Base-by-base conservation (phyloP, 2,888 invertebrate genomes). In the Eupithecia centaureata region DNA sequence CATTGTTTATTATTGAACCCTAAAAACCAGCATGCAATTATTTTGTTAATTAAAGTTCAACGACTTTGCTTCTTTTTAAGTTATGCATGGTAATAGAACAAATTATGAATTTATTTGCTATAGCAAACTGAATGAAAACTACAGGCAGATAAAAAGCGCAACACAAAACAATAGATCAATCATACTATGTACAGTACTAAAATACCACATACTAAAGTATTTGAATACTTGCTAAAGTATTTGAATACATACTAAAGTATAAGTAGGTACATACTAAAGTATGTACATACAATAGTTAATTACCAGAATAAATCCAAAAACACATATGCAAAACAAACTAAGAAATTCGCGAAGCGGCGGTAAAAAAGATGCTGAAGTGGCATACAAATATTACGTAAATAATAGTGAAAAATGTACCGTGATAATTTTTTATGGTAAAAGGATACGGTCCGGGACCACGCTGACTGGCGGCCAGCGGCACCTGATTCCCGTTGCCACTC, bases 401-500 rank as follows among this genome's bases (percentile, higher is more conserved):
- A 65, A 84, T 81, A 84, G 79, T 81, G 77, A 82, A 83, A 86
- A 84, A 84, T 82, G 68, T 74, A 79, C 67, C 79, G 73, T 78
- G 81, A 79, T 81, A 76, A 77, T 75, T 74, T 75, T 75, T 77
- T 79, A 74, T 67, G 90, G 13, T 68, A 76, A 94, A 95, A 94
- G 94, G 94, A 94, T 94, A 95, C 94, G 94, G 84, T 87, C 90
- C 94, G 86, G 91, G 92, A 80, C 90, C 94, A 88, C 92, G 94
- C 86, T 91, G 94, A 93, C 88, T 92, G 85, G 94, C 94, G 88
- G 94, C 94, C 88, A 94, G 87, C 87, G 94, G 94, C 94, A 94
- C 93, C 93, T 94, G 94, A 90, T 95, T 95, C 90, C 94, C 94
- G 92, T 95, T 95, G 88, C 94, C 94, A 91, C 94, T 95, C 95